A percentile compares a stretch with the other conserved stretches of the same genome.
phyloP scores from a whole-genome alignment of 2,888 invertebrate genomes.

The Yponomeuta cagnagella region DNA sequence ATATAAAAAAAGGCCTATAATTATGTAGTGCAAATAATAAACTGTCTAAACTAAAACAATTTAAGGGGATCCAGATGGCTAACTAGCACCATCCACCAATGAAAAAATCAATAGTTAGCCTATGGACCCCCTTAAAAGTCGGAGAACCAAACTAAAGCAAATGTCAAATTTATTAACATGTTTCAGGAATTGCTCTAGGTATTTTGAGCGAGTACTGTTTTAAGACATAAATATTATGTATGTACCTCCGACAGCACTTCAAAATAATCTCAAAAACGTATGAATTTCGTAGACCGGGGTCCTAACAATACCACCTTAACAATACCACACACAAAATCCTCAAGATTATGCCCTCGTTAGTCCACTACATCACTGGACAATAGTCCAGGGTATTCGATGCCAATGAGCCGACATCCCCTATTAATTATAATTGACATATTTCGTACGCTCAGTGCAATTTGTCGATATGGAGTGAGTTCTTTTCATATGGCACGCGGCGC shows the following conservation, averaged over 20 bases:
- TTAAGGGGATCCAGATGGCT: too few species aligned
- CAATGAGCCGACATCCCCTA: constrained; percentile 54
- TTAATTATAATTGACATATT: constrained; percentile 75
- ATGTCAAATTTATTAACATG: too few species aligned
- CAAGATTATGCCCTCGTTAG: constrained; percentile 13
- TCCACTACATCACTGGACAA: constrained; percentile 14
- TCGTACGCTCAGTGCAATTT: constrained; percentile 59
- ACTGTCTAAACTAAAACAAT: too few species aligned
- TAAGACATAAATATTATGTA: background rate
- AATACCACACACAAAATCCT: background rate
- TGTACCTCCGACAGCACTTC: background rate
- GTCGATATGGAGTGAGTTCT: constrained; percentile 34
- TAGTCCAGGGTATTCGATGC: constrained; percentile 11
- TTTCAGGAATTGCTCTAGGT: too few species aligned
- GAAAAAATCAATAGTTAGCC: too few species aligned
- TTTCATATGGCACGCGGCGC: constrained; percentile 56
- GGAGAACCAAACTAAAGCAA: too few species aligned
- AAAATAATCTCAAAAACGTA: background rate
- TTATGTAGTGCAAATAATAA: too few species aligned
- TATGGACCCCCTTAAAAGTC: too few species aligned
- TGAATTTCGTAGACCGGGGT: background rate
- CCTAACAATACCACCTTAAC: background rate
- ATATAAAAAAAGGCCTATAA: too few species aligned
- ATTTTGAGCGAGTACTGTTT: too few species aligned
- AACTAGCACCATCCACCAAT: too few species aligned